Base-by-base conservation (phyloP, 53 echinoderm and acorn worm species). In the Apostichopus leukothele region DNA sequence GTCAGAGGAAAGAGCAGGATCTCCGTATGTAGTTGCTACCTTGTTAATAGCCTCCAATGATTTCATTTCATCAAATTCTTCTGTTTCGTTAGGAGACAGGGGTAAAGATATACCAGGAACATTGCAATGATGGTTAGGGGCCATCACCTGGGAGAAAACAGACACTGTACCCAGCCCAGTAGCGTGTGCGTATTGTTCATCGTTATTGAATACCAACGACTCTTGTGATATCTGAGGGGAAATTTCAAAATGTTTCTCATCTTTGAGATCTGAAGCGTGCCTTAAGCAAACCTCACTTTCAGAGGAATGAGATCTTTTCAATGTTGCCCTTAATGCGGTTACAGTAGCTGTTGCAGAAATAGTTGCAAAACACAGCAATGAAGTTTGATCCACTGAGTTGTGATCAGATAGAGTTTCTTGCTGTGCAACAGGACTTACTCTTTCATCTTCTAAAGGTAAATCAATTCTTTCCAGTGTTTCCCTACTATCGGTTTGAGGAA, bases 61-160 rank as follows among this genome's bases (percentile, higher is more conserved):
- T 52, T 78, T 89, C 86, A 77, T 86, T 60, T 92, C 92, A 25
- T 86, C 86, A 25, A 85, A 85, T 14, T 50, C 85, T 85, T 85
- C 85, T 67, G 85, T 85, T 85, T 85, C 85, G 23, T 85, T 63
- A 20, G 67, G 85, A 51, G 85, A 85, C 85, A 85, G 85, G 50
- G 85, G 85, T 85, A 85, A 85, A 6, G 77, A 19, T 21, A 54
- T n/a, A 54, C 8, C 23, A 22, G 22, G 54, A 54, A 54, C 21
- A n/a, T 54, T 59, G 20, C 21, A 11, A 81, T 22, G 55, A n/a
- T 81, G 55, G 55, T 59, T 52, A 59, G 81, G 60, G 53, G 52
- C 25, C 20, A 22, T 81, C 81, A 81, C 25, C 55, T 54, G 59
- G 81, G 81, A 12, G 55, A 21, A 21, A 81, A 55, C 9, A n/a